A percentile compares a stretch with the other conserved stretches of the same genome.
Conservation (phyloP, 2,797 vertebrate genomes). For the Acanthurus leucopareius region DNA sequence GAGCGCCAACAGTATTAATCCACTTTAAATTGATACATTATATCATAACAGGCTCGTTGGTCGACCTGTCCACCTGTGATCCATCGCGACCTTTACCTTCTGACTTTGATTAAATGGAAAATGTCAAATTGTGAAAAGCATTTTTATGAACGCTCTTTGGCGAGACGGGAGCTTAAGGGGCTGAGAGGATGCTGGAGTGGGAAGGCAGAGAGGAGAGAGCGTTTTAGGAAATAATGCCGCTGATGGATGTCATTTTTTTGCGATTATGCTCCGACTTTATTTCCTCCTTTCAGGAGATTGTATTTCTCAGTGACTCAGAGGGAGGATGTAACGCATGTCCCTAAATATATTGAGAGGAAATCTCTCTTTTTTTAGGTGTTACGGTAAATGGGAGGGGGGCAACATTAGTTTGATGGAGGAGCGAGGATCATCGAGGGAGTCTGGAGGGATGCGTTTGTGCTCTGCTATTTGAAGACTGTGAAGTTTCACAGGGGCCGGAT, state of each 20-base stretch:
- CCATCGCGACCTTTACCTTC: slow-evolving; percentile 72
- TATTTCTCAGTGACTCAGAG: slow-evolving; percentile 39
- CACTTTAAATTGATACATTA: slow-evolving; percentile 77
- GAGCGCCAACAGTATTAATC: slow-evolving; percentile 69
- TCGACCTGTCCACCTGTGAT: slow-evolving; percentile 73
- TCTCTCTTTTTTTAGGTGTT: slow-evolving; percentile 25
- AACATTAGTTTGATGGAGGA: slow-evolving; percentile 56
- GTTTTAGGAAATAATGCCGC: slow-evolving; percentile 58
- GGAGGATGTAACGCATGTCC: slow-evolving; percentile 12
- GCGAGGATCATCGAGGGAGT: slow-evolving; percentile 16
- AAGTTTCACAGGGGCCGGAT: slow-evolving; percentile 6
- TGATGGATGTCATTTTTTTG: slow-evolving; percentile 61
- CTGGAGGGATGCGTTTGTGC: slow-evolving; percentile 29
- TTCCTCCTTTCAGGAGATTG: slow-evolving; percentile 58
- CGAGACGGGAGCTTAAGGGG: slow-evolving; percentile 59
- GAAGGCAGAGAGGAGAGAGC: slow-evolving; percentile 6
- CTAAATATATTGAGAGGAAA: slow-evolving; percentile 26
- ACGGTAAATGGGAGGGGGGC: background rate
- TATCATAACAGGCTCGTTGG: slow-evolving; percentile 64
- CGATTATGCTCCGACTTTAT: slow-evolving; percentile 51
- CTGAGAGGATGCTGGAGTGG: slow-evolving; percentile 20
- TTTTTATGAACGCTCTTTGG: slow-evolving; percentile 76
- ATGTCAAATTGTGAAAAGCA: slow-evolving; percentile 80
- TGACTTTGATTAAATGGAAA: slow-evolving; percentile 82
- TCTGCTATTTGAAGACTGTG: slow-evolving; percentile 37